Conservation (phyloP, 2,113 vertebrate species). For the Ornithorhynchus anatinus region DNA sequence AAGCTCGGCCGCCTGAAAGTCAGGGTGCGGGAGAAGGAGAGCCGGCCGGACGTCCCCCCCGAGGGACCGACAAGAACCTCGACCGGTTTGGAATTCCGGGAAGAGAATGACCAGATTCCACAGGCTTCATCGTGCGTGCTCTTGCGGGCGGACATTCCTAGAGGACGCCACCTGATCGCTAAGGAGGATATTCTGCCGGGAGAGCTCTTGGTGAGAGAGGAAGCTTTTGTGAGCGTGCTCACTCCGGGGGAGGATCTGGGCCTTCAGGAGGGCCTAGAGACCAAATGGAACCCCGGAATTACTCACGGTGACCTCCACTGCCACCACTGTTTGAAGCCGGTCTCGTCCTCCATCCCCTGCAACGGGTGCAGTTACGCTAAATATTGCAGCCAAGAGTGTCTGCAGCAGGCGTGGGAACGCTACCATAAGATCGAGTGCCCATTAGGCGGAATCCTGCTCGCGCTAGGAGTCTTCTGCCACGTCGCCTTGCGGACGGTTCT, state of each 20-base stretch:
- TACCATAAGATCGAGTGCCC: slow-evolving; percentile 87
- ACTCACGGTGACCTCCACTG: slow-evolving; percentile 77
- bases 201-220: slow-evolving; percentile 81
- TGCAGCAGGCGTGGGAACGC: slow-evolving; percentile 77
- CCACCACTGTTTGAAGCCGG: slow-evolving; percentile 81
- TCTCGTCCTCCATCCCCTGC: slow-evolving; percentile 77
- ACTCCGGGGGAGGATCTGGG: slow-evolving; percentile 69
- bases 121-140: slow-evolving; percentile 65
- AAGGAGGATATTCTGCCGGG: slow-evolving; percentile 75
- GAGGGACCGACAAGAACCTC: background rate
- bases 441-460: slow-evolving; percentile 76
- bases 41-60: background rate
- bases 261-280: slow-evolving; percentile 1
- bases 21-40: slow-evolving; percentile 19
- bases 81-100: slow-evolving; percentile 21
- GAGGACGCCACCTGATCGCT: slow-evolving; percentile 85
- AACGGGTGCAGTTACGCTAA: slow-evolving; percentile 81
- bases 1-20: slow-evolving; percentile 53
- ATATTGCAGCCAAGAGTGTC: slow-evolving; percentile 84
- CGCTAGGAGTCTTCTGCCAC: slow-evolving; percentile 83
- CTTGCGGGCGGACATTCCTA: slow-evolving; percentile 68
- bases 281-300: slow-evolving; percentile 19
- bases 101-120: slow-evolving; percentile 51
- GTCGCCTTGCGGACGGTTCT: slow-evolving; percentile 83
- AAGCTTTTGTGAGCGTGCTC: slow-evolving; percentile 87